A percentile compares a stretch with the other conserved stretches of the same genome.
Conservation (phyloP, 1,140 invertebrate genomes). For the Araneus ventricosus region DNA sequence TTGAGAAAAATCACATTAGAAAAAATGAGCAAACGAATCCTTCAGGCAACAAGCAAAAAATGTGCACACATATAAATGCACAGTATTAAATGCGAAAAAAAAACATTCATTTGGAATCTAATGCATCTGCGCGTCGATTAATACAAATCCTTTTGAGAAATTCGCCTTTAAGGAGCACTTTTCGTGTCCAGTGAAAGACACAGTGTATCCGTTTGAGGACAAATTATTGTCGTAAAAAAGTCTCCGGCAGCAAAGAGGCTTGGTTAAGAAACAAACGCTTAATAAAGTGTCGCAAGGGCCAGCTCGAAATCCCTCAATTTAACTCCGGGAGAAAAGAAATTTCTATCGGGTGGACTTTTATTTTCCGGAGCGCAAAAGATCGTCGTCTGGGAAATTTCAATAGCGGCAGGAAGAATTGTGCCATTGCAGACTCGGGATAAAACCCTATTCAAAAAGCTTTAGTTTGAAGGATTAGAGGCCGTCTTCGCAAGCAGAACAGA, state of each 20-base stretch:
- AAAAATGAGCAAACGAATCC: too few species aligned
- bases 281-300: constrained; percentile 41
- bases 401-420: constrained; percentile 51
- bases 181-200: background rate
- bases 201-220: constrained; percentile 50
- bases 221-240: constrained; percentile 2
- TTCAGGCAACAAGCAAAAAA: too few species aligned
- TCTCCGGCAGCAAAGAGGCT: background rate
- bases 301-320: constrained; percentile 61
- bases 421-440: constrained; percentile 66
- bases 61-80: too few species aligned
- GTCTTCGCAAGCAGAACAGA: constrained; percentile 65
- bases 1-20: too few species aligned
- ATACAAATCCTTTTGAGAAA: too few species aligned
- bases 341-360: constrained; percentile 25
- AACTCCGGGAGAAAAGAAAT: constrained; percentile 52
- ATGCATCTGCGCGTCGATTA: too few species aligned
- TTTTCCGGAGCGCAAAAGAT: constrained; percentile 41
- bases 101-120: too few species aligned
- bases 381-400: constrained; percentile 73
- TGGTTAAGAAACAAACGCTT: constrained; percentile 52
- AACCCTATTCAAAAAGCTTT: constrained; percentile 75
- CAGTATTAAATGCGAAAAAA: too few species aligned
- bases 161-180: too few species aligned
- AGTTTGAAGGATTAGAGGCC: constrained; percentile 71